These are phyloP conservation scores for Drosophila siamana DNA, from an alignment of 2,888 invertebrate genomes.

Conservation along the genomic window DNA sequence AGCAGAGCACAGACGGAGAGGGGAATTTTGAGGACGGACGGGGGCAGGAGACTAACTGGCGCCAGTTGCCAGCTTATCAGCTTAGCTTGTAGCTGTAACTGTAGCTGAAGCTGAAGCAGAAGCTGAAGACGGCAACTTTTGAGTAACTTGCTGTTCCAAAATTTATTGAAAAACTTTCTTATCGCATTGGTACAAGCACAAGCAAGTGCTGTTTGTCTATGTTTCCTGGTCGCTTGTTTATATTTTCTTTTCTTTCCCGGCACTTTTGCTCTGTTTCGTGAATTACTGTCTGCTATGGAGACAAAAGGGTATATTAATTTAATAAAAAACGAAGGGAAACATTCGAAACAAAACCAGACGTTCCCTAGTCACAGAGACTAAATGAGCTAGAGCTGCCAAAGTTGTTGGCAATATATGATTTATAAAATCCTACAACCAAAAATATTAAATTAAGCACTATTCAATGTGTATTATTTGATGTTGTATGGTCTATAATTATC, in stretches of 20 bases:
- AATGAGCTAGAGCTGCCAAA: too few relatives aligned
- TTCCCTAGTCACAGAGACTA: too few relatives aligned
- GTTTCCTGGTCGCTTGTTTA: constrained; percentile 56
- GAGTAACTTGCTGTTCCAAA: constrained; percentile 63
- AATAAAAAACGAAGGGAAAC: neutral
- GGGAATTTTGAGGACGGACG: neutral
- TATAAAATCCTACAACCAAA: too few relatives aligned
- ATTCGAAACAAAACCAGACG: too few relatives aligned
- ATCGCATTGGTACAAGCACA: constrained; percentile 69
- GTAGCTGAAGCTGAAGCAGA: constrained; percentile 1
- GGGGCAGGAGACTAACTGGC: constrained; percentile 27
- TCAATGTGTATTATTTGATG: too few relatives aligned
- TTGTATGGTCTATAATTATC: too few relatives aligned
- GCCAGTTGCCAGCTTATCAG: constrained; percentile 68
- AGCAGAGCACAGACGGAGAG: neutral
- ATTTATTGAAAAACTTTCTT: constrained; percentile 82
- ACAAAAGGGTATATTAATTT: neutral
- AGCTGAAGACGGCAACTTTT: constrained; percentile 63
- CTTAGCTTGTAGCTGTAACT: constrained; percentile 41
- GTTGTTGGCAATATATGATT: too few relatives aligned
- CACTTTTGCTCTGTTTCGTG: constrained; percentile 12
- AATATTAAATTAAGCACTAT: too few relatives aligned
- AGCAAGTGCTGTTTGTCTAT: constrained; percentile 41
- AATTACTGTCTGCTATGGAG: neutral
- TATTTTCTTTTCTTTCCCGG: constrained; percentile 51